Evolutionary conservation across 2,888 invertebrate genomes (phyloP).

Genomic region (Pterostichus madidus): DNA sequence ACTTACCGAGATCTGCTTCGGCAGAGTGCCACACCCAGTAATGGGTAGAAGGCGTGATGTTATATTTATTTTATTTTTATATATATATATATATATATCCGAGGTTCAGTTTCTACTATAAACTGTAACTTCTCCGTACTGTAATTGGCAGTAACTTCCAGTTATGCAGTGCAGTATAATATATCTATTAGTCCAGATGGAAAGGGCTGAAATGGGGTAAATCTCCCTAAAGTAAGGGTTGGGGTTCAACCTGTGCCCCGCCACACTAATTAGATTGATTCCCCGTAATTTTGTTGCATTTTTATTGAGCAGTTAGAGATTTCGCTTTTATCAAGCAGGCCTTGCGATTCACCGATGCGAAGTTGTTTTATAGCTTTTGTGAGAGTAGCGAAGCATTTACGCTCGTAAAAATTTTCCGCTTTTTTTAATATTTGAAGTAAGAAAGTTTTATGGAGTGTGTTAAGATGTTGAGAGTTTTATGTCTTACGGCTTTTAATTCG

Average conservation of each 20-base stretch:
- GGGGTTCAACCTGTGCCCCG: not conserved
- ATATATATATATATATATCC: too few relatives aligned
- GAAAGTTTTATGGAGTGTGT: slow-evolving; percentile 56
- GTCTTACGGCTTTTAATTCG: slow-evolving; percentile 57
- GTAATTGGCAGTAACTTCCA: too few relatives aligned
- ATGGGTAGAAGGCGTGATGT: too few relatives aligned
- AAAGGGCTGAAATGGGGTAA: not conserved
- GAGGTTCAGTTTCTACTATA: too few relatives aligned
- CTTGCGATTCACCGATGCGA: slow-evolving; percentile 39
- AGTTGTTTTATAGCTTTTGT: slow-evolving; percentile 54
- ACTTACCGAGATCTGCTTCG: too few relatives aligned
- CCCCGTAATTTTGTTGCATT: slow-evolving; percentile 56
- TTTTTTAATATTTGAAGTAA: slow-evolving; percentile 60
- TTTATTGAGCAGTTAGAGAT: slow-evolving; percentile 59
- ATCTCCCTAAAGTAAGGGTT: not conserved
- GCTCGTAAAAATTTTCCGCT: slow-evolving; percentile 60
- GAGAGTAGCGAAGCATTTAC: slow-evolving; percentile 48
- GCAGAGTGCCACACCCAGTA: too few relatives aligned
- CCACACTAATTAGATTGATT: slow-evolving; percentile 63
- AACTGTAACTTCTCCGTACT: too few relatives aligned
- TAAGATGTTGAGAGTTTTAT: slow-evolving; percentile 53
- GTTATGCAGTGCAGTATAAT: too few relatives aligned
- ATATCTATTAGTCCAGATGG: too few relatives aligned
- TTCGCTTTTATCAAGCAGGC: slow-evolving; percentile 49
- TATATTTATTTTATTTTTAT: too few relatives aligned